Percentiles rank a stretch among this genome's conserved stretches.
phyloP scores from a whole-genome alignment of 1,140 invertebrate genomes.

The Theocolax elegans region DNA sequence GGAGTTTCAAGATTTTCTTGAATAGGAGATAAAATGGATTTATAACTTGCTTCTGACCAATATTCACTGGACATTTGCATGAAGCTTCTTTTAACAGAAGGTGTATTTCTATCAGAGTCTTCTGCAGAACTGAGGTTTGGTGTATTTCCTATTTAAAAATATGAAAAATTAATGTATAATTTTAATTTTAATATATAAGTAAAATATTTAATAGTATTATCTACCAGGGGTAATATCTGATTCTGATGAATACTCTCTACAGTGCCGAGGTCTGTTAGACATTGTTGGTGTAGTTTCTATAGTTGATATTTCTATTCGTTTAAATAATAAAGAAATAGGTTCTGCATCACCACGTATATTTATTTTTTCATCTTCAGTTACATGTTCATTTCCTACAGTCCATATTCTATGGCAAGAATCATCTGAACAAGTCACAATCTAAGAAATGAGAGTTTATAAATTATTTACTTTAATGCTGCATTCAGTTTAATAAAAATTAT shows the following conservation, averaged over 20 bases:
- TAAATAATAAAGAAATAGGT: conserved; percentile 50
- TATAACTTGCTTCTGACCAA: conserved; percentile 51
- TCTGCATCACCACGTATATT: conserved; percentile 70
- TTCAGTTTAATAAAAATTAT: not conserved
- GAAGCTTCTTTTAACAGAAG: conserved; percentile 54
- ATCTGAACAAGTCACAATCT: conserved; percentile 83
- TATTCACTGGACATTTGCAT: conserved; percentile 52
- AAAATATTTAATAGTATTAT: not conserved
- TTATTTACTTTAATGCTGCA: not conserved
- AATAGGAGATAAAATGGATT: conserved; percentile 60
- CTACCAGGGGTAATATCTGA: conserved; percentile 47
- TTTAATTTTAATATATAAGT: too few species aligned
- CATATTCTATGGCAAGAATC: conserved; percentile 82
- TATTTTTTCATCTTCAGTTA: conserved; percentile 64
- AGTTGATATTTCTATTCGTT: conserved; percentile 38
- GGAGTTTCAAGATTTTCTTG: conserved; percentile 56
- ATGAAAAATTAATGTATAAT: not conserved
- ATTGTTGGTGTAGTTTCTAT: conserved; percentile 57
- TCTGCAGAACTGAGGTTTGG: not conserved
- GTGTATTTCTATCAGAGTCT: not conserved
- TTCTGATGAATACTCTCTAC: conserved; percentile 48
- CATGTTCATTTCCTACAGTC: conserved; percentile 72
- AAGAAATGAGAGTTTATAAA: conserved; percentile 42
- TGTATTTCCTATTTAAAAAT: conserved; percentile 1
- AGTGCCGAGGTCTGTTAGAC: conserved; percentile 17